phyloP scores from a whole-genome alignment of 2,888 invertebrate species.

The Drosophila colorata region DNA sequence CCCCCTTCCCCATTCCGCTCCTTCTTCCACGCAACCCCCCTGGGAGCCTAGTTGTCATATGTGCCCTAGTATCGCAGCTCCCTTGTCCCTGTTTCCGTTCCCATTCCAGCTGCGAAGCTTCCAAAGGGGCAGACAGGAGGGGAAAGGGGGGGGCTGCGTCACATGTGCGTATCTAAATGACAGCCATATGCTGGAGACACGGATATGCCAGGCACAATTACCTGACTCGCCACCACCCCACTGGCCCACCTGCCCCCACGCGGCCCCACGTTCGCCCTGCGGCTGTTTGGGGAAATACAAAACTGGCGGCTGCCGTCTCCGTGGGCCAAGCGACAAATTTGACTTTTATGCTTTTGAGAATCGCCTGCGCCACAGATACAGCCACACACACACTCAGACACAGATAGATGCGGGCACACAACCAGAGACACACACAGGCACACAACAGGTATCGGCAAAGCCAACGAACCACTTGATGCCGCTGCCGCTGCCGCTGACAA shows the following conservation, averaged over 20 bases:
- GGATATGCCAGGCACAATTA: constrained; percentile 72
- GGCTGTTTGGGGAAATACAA: constrained; percentile 64
- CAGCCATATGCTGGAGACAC: constrained; percentile 68
- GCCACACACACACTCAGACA: constrained; percentile 30
- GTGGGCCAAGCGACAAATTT: constrained; percentile 77
- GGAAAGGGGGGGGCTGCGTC: constrained; percentile 3
- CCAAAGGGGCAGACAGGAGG: not conserved
- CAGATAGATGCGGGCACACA: constrained; percentile 19
- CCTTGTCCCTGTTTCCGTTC: not conserved
- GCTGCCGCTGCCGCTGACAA: not conserved
- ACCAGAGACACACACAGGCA: constrained; percentile 14
- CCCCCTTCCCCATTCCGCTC: too few species aligned
- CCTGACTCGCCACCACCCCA: too few species aligned
- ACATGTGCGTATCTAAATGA: constrained; percentile 64
- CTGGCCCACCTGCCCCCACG: constrained; percentile 19
- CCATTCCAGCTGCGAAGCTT: constrained; percentile 5
- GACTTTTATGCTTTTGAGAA: constrained; percentile 78
- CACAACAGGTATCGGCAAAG: constrained; percentile 53
- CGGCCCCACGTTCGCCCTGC: constrained; percentile 20
- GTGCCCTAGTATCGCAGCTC: not conserved
- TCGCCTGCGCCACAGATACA: constrained; percentile 70
- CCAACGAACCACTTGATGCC: constrained; percentile 61
- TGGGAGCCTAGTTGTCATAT: not conserved
- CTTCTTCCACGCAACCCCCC: not conserved
- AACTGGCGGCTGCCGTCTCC: constrained; percentile 59